Evolutionary conservation across 2,797 vertebrate species (phyloP), one percentile per base, ranked within the genome.

Genomic region (Ctenopoma multispine): DNA sequence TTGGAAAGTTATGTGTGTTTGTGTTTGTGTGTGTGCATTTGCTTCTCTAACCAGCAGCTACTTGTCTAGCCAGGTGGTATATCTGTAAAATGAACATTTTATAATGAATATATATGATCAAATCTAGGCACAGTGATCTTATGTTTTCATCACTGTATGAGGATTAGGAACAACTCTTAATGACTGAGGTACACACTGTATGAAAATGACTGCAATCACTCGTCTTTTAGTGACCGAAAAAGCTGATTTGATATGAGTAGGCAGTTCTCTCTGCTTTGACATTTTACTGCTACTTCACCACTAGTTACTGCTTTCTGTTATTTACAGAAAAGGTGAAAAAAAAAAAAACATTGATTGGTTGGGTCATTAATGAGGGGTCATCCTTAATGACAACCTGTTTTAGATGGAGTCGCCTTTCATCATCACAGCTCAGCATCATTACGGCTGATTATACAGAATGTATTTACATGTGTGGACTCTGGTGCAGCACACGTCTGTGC

Each of bases 1-100:
- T 78, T 71, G 50, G 51, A 82, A 81, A 76, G 51, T 43, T 69
- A 2, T 62, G 62, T 46, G 44, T 77, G 59, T 77, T 58, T 80
- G 56, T 72, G 24, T 57, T 46, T 67, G 36, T 49, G 31, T 69
- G 24, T 67, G 36, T 68, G 34, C 49, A 4, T 64, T 18, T 41
- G 11, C 9, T 11, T 68, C 4, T 38, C 2, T 48, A 18, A 34
- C 60, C 36, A 65, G 41, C 51, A 55, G 63, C 63, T 83, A 58
- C 47, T 60, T 34, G 59, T 21, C 40, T 43, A 27, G 24, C 44
- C 43, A 65, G 47, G 17, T 75, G 63, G 20, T 53, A 63, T 53
- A 15, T 60, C 8, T 63, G 49, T 31, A 23, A 24, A 68, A 49
- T 24, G 44, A 49, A 62, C 51, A n/a, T n/a, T n/a, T n/a, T n/a